Conservation (phyloP, 2,113 vertebrate genomes). For the Tetrax tetrax region DNA sequence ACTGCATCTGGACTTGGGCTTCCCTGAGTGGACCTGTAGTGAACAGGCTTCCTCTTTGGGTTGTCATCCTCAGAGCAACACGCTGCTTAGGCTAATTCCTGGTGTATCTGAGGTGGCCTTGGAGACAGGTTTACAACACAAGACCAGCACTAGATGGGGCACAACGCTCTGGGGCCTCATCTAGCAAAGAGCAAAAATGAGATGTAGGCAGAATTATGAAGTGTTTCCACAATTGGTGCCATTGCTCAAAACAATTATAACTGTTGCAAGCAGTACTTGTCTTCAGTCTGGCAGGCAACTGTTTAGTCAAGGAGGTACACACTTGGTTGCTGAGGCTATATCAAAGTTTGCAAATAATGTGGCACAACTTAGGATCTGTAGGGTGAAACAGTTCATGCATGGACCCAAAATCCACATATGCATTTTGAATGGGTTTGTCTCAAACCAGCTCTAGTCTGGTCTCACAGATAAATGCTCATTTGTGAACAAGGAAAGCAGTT, state of each 20-base stretch:
- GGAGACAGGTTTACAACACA: not conserved
- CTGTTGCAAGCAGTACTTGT: not conserved
- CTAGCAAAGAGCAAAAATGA: not conserved
- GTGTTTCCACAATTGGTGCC: not conserved
- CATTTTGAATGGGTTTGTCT: not conserved
- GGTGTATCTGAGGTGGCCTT: not conserved
- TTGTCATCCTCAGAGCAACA: not conserved
- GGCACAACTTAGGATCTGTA: not conserved
- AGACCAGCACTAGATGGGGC: not conserved
- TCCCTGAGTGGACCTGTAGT: not conserved
- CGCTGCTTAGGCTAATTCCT: not conserved
- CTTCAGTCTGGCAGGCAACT: not conserved
- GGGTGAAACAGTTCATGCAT: not conserved
- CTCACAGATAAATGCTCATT: not conserved
- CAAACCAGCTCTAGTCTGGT: not conserved
- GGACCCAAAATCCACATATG: not conserved
- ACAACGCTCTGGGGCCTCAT: not conserved
- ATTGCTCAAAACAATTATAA: not conserved
- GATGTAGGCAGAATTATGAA: not conserved
- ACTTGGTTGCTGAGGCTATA: fast-evolving
- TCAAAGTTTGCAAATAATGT: not conserved
- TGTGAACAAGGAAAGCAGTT: not conserved
- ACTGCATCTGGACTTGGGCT: not conserved
- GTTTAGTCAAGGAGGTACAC: not conserved
- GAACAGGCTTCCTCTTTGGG: not conserved